Evolutionary conservation across 1,140 invertebrate genomes (phyloP), one percentile per base, ranked within the genome.

Genomic region (Habropoda laboriosa): DNA sequence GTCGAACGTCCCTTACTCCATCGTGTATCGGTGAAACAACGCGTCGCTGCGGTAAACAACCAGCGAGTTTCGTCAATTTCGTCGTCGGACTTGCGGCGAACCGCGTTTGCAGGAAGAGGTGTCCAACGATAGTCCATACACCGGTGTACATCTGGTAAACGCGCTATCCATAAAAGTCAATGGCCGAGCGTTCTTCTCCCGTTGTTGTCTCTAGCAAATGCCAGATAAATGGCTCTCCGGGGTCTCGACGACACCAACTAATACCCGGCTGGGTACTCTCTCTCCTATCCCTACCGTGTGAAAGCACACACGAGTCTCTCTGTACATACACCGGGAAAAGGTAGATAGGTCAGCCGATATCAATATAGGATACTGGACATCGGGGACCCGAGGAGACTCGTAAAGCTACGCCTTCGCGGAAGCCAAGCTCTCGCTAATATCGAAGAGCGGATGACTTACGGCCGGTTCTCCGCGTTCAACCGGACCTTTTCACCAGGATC

Each of bases 371-470:
- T 82, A 86, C 85, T 87, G 79, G 83, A 86, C 85, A 68, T 77
- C 76, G 60, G 83, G 84, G 82, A 85, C 53, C 47, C 24, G 24
- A 51, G 35, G 49, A 57, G 81, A 30, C 55, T 75, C 35, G 58
- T 49, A 87, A 76, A 72, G 71, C 45, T 74, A 81, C 51, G 55
- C 40, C 57, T 70, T 47, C 64, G n/a, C 35, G 45, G 73, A 63
- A 70, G 58, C 42, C 60, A 40, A n/a, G 78, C 53, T 79, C 53
- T 79, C 83, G 73, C 88, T 88, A 91, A 91, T 90, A 90, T 91
- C 83, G 87, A 86, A 88, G 85, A n/a, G 79, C 82, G 80, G 86
- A 88, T 91, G 89, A 91, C 90, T 90, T 91, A 91, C 89, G 85
- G 83, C 74, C 79, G 47, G 57, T 73, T 42, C 79, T 57, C 18